Base-by-base conservation (phyloP, 1,140 invertebrate genomes). In the Nixonia krombeini region DNA sequence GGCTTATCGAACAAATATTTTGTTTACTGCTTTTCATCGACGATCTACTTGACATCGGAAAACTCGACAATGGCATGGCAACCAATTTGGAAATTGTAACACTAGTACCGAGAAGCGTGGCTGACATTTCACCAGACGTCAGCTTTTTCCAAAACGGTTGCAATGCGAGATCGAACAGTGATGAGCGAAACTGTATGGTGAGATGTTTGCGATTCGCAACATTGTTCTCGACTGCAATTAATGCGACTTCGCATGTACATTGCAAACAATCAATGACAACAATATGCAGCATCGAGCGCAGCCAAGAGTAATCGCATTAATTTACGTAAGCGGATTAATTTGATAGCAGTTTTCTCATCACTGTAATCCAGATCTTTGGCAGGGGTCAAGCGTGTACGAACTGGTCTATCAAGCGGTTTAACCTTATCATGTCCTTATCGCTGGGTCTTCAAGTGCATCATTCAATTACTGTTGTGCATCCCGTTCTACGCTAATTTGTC, bases 1-100 rank as follows among this genome's bases (percentile, higher is more conserved):
- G 44, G 44, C 21, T 49, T 35, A 41, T 40, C 50, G 31, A 55
- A 66, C 49, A 59, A 58, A 66, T 44, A 47, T 59, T 53, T 53
- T 41, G 58, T 55, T 53, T 49, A 46, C 58, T 53, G 44, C 52
- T 15, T 49, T 53, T 58, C 58, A 66, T 58, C 49, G 63, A 29
- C 55, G 55, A 55, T 59, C 44, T 44, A 5, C 26, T n/a, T 26
- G 45, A 33, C 15, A 23, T n/a, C 12, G 17, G 41, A 33, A 65
- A 53, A 53, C 49, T 42, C 62, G 55, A 53, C 55, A 66, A 65
- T 37, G 46, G 41, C 47, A 41, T 57, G 47, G 62, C 35, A 57
- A 47, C 47, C n/a, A n/a, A n/a, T 41, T 57, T 65, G 62, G 49
- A 57, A 37, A 53, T 65, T 65, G 37, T 50, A 37, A 16, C 37